Evolutionary conservation across 2,888 invertebrate species (phyloP).

Genomic region (Antitype chi): DNA sequence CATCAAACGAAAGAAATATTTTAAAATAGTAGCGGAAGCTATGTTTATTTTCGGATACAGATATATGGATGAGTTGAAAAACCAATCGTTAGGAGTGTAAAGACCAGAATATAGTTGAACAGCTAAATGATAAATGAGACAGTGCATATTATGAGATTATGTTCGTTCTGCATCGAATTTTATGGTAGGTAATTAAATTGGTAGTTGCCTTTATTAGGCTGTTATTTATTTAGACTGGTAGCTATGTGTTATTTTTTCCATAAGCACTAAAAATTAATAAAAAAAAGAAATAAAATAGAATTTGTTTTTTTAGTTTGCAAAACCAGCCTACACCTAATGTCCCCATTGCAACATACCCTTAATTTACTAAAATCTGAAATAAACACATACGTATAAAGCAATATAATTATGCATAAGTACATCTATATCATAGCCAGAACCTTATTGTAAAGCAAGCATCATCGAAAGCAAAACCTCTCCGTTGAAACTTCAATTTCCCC

Average conservation of each 20-base stretch:
- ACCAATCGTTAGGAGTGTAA: constrained; percentile 31
- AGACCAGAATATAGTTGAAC: constrained; percentile 35
- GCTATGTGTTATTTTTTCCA: no score
- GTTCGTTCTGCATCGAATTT: not conserved
- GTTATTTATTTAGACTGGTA: no score
- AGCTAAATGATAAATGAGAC: not conserved
- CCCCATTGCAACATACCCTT: not conserved
- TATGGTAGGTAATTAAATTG: not conserved
- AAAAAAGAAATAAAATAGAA: no score
- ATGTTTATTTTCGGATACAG: constrained; percentile 63
- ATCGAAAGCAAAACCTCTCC: constrained; percentile 25
- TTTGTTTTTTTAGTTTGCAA: no score
- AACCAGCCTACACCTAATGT: no score
- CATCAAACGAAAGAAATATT: constrained; percentile 46
- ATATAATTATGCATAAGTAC: not conserved
- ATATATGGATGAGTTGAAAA: constrained; percentile 46
- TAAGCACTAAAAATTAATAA: not conserved
- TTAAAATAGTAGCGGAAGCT: constrained; percentile 66
- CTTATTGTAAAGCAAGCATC: constrained; percentile 4
- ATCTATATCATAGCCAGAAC: not conserved
- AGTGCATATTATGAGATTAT: not conserved
- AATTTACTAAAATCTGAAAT: not conserved
- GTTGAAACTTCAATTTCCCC: constrained; percentile 54
- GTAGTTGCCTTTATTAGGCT: no score
- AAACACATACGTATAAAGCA: not conserved